Evolutionary conservation across 2,113 vertebrate genomes (phyloP).

Genomic region (Myotis yumanensis): DNA sequence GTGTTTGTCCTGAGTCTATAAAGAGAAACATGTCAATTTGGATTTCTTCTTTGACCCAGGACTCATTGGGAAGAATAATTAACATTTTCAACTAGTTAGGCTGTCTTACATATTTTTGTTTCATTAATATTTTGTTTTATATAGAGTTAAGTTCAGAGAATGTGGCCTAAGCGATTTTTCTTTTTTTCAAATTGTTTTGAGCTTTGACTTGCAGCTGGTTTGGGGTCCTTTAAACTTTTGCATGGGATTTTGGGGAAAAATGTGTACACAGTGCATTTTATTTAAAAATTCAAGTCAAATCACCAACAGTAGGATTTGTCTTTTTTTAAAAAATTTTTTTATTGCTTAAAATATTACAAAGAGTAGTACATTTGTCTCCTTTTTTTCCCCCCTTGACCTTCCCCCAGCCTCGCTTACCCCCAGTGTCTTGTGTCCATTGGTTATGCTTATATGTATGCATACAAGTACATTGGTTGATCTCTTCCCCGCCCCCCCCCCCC

Average conservation of each 20-base stretch:
- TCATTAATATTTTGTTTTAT: background rate
- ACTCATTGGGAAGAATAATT: background rate
- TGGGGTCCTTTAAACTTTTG: background rate
- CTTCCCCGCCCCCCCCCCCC: too few species aligned
- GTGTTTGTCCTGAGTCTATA: background rate
- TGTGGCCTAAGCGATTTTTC: background rate
- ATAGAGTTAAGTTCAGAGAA: background rate
- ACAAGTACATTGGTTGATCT: too few species aligned
- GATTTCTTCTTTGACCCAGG: background rate
- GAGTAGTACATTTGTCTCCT: too few species aligned
- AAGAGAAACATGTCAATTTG: background rate
- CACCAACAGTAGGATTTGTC: background rate
- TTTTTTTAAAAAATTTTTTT: too few species aligned
- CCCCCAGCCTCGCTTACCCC: too few species aligned
- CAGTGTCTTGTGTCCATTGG: too few species aligned
- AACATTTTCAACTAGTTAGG: accelerated
- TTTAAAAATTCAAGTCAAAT: background rate
- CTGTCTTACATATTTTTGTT: background rate
- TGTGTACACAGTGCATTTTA: background rate
- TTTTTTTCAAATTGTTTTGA: background rate
- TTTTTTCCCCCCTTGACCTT: too few species aligned
- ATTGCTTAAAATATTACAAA: too few species aligned
- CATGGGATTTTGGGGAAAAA: background rate
- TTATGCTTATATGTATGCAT: too few species aligned
- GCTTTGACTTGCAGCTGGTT: background rate